These are phyloP conservation scores for Idaea straminata DNA, from an alignment of 2,888 invertebrate species.

Conservation along the genomic window DNA sequence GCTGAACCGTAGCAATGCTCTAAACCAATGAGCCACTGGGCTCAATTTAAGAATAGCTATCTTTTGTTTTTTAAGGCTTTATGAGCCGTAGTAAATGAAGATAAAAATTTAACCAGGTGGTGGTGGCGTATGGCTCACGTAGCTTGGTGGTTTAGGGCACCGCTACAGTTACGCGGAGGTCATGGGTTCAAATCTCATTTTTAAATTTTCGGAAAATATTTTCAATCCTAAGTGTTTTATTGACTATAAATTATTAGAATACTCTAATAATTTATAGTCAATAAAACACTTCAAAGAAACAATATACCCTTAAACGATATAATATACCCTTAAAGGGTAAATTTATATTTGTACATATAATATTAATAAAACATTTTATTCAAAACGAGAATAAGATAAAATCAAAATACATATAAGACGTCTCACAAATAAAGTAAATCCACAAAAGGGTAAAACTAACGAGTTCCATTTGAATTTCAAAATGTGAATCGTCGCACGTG, in stretches of 20 bases:
- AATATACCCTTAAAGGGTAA: too few relatives aligned
- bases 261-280: too few relatives aligned
- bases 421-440: slow-evolving; percentile 4
- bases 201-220: neutral
- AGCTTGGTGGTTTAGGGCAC: neutral
- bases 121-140: neutral
- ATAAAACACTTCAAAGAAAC: too few relatives aligned
- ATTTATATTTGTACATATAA: neutral
- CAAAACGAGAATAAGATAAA: neutral
- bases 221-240: neutral
- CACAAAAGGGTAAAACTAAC: slow-evolving; percentile 22
- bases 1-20: too few relatives aligned
- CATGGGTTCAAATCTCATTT: neutral
- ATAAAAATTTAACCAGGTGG: neutral
- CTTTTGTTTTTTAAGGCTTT: too few relatives aligned
- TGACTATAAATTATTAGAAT: too few relatives aligned
- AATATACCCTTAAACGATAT: too few relatives aligned
- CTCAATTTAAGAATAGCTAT: too few relatives aligned
- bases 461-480: slow-evolving; percentile 28
- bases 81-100: neutral
- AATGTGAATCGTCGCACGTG: slow-evolving; percentile 22
- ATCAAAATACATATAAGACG: neutral
- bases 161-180: neutral
- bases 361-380: neutral
- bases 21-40: too few relatives aligned